Evolutionary conservation across 1,140 invertebrate species (phyloP).

Genomic region (Elymnias hypermnestra): DNA sequence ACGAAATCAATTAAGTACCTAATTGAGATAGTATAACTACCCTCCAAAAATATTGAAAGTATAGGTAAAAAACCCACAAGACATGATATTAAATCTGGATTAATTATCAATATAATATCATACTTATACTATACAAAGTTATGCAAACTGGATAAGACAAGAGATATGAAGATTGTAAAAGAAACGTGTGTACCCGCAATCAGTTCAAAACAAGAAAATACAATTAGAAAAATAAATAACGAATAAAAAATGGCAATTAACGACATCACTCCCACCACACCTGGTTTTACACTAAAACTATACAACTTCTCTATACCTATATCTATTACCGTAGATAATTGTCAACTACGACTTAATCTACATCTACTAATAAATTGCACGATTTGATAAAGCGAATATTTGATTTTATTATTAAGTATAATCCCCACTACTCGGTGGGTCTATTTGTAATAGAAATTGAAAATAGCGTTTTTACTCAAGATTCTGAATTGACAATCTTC

Average conservation of each 20-base stretch:
- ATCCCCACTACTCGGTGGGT: conserved; percentile 42
- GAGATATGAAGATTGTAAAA: too few relatives aligned
- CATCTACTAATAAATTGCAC: conserved; percentile 71
- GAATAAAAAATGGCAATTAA: conserved; percentile 68
- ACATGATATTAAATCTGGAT: too few relatives aligned
- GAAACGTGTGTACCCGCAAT: conserved; percentile 29
- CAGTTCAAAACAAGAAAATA: conserved; percentile 45
- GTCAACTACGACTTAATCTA: conserved; percentile 56
- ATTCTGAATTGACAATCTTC: conserved; percentile 47
- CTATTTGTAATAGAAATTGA: conserved; percentile 25
- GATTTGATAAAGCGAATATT: conserved; percentile 70
- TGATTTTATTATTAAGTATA: conserved; percentile 41
- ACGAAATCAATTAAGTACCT: too few relatives aligned
- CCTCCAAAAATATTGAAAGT: too few relatives aligned
- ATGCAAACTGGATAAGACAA: too few relatives aligned
- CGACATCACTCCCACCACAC: conserved; percentile 40
- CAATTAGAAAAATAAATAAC: conserved; percentile 72
- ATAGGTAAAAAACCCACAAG: too few relatives aligned
- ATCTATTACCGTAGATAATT: conserved; percentile 44
- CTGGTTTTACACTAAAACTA: conserved; percentile 51
- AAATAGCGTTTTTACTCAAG: conserved; percentile 24
- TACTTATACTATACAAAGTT: too few relatives aligned
- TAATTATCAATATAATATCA: too few relatives aligned
- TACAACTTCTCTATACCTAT: conserved; percentile 48
- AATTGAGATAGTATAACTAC: too few relatives aligned